phyloP scores from a whole-genome alignment of 2,888 invertebrate species.

The Petrophora chlorosata region DNA sequence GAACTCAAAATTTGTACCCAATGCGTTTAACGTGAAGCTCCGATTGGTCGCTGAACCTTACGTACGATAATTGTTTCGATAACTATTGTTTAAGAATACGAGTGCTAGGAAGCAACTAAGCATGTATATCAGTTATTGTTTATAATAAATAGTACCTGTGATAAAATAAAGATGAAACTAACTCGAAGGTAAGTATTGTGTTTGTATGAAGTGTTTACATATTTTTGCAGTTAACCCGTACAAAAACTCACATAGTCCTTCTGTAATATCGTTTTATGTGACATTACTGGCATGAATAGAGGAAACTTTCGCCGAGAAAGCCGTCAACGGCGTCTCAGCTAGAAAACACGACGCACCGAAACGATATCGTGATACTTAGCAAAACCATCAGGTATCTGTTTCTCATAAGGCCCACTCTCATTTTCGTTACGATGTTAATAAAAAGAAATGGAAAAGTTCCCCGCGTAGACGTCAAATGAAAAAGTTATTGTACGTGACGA shows the following conservation, averaged over 20 bases:
- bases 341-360: slow-evolving; percentile 29
- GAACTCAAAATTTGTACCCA: too few relatives aligned
- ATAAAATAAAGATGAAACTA: too few relatives aligned
- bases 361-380: slow-evolving; percentile 52
- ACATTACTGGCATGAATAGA: background rate
- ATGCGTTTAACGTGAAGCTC: too few relatives aligned
- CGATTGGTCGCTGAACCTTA: too few relatives aligned
- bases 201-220: background rate
- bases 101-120: too few relatives aligned
- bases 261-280: background rate
- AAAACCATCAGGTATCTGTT: slow-evolving; percentile 73
- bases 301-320: background rate
- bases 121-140: too few relatives aligned
- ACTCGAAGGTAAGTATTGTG: too few relatives aligned
- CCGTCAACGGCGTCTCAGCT: background rate
- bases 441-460: slow-evolving; percentile 82
- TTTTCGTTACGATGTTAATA: slow-evolving; percentile 82
- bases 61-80: too few relatives aligned
- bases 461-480: slow-evolving; percentile 80
- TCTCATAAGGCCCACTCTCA: slow-evolving; percentile 77
- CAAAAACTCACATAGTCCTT: background rate
- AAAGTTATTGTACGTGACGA: slow-evolving; percentile 82
- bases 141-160: too few relatives aligned
- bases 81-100: too few relatives aligned
- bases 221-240: background rate